Evolutionary conservation across 2,113 vertebrate species (phyloP).

Genomic region (Hypanus sabinus): DNA sequence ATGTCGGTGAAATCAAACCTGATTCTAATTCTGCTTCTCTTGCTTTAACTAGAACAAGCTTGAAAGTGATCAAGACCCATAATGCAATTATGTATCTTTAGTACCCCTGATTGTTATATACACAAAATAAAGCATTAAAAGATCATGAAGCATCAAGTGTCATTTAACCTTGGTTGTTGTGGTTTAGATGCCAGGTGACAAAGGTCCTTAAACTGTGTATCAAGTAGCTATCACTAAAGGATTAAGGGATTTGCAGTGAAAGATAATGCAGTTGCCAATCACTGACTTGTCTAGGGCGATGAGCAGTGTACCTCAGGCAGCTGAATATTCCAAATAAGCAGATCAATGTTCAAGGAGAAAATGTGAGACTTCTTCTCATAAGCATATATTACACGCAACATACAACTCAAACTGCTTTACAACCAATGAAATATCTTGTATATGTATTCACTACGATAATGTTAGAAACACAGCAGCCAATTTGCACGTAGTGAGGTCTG

Average conservation of each 20-base stretch:
- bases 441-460: neutral
- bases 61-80: conserved; percentile 5
- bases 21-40: too few relatives aligned
- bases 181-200: conserved; percentile 48
- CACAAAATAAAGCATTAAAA: conserved; percentile 40
- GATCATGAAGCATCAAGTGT: conserved; percentile 45
- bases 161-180: conserved; percentile 44
- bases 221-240: conserved; percentile 50
- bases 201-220: conserved; percentile 48
- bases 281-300: conserved; percentile 45
- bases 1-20: too few relatives aligned
- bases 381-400: neutral
- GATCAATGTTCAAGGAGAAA: neutral
- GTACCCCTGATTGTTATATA: conserved; percentile 18
- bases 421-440: neutral
- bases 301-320: conserved; percentile 42
- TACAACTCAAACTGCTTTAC: neutral
- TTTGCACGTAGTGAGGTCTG: neutral
- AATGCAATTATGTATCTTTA: conserved; percentile 3
- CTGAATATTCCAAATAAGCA: conserved; percentile 3
- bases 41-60: neutral
- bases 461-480: neutral
- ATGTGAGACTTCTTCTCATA: neutral
- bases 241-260: conserved; percentile 60
- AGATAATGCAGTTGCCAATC: conserved; percentile 58